Conservation (phyloP, 2,113 vertebrate genomes). For the Elaphurus davidianus region DNA sequence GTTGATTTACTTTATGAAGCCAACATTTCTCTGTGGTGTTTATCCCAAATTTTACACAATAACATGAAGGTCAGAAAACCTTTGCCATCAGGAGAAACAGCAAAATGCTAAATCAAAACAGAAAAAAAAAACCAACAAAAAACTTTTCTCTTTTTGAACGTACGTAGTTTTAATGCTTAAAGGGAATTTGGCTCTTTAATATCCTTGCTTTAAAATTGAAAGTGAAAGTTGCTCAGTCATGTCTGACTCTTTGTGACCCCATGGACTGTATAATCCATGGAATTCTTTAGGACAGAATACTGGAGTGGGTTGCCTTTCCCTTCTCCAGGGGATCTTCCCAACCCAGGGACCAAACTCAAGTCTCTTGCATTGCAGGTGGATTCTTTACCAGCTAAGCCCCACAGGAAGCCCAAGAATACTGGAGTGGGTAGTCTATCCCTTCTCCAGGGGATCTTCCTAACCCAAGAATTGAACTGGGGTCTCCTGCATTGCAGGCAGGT, state of each 20-base stretch:
- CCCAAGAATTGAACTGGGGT: no score
- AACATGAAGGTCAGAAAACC: background rate
- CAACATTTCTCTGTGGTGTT: background rate
- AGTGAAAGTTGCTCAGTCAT: background rate
- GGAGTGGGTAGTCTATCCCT: no score
- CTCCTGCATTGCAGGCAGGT: no score
- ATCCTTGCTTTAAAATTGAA: background rate
- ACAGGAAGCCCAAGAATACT: no score
- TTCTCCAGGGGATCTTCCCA: no score
- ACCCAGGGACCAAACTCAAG: no score
- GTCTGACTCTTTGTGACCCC: background rate
- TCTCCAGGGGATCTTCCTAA: no score
- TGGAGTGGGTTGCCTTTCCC: no score
- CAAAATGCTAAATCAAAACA: background rate
- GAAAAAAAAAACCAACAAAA: background rate
- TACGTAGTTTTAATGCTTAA: background rate
- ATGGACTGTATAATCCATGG: no score
- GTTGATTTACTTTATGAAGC: conserved; percentile 2
- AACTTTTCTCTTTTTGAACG: background rate
- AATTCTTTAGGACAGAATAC: no score
- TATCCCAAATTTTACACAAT: background rate
- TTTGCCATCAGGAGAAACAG: background rate
- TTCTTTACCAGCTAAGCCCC: no score
- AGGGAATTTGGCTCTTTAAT: background rate
- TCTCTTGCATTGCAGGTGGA: no score